Evolutionary conservation across 2,113 vertebrate genomes (phyloP), one percentile per base, ranked within the genome.

Genomic region (Coregonus clupeaformis): DNA sequence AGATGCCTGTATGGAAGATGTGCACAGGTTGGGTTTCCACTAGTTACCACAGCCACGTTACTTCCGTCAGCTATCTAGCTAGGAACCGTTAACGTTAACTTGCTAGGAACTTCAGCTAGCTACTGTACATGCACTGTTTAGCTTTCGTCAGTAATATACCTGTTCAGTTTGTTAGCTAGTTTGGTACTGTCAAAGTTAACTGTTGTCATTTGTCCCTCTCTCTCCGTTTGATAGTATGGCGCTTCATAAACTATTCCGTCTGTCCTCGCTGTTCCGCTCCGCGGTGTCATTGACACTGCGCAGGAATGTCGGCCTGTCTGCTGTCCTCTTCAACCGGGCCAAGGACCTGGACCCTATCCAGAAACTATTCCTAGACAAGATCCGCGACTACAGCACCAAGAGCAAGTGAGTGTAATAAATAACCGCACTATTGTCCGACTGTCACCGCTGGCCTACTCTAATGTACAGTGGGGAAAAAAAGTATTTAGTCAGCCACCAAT

Each of bases 291-390:
- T 92, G 63, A 93, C 95, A 1, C 62, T 97, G 70, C 93, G 87
- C 76, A 95, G 98, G 82, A 98, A 99, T 87, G 84, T 99, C 1
- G 96, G 97, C n/a, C 69, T 97, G 16, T 96, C 97, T 0, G 96
- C 97, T 0, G 65, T 98, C 3, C 77, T 89, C 6, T 95, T 98
- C 78, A 97, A 95, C 82, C 92, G 90, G 85, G 18, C 92, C 0
- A 95, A 93, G 71, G 95, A 96, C 4, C 90, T 98, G 0, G 98
- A 99, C 84, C 97, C 98, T 0, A 74, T 99, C 64, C 97, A 99
- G 93, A 98, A 97, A 69, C 93, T 99, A 25, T 99, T 98, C 68
- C 49, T 99, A 85, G 98, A 99, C 87, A 99, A 98, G 91, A 96
- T 99, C 83, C 93, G 93, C 13, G 97, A 98, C 74, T 99, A 98